Base-by-base conservation (phyloP, 1,140 invertebrate genomes). In the Cotesia glomerata region DNA sequence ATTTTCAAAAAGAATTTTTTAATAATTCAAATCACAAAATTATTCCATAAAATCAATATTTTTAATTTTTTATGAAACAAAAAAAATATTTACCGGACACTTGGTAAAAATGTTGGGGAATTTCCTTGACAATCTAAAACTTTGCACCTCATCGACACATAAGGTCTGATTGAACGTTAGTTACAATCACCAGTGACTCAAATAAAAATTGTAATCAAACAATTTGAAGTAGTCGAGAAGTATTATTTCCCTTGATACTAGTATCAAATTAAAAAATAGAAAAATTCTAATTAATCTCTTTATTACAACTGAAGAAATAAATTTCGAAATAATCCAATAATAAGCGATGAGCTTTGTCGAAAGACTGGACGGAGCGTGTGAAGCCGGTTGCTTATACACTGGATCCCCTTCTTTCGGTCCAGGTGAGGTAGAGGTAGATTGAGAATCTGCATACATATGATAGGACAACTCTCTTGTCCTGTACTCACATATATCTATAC, bases 141-240 rank as follows among this genome's bases (percentile, higher is more conserved):
- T 73, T 86, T 86, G 82, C 84, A 82, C 83, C 82, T 86, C 86
- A 87, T 86, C 66, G 86, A 85, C 84, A 86, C 85, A 87, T 86
- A 84, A 71, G 72, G 71, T 72, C 71, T 73, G 18, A n/a, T 36
- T 11, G 75, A 71, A 62, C 62, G 52, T 62, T 61, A 62, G 61
- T 63, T 45, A 75, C 71, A 78, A 74, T 56, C 26, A 62, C 39
- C 14, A 62, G 16, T 8, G 18, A 18, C n/a, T 11, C 7, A 11
- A 11, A 36, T 11, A 36, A 62, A 62, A n/a, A 62, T 62, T 36
- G 7, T 35, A 71, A 49, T 34, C 51, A 14, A 56, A 56, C 13
- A 56, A 56, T 5, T 18, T 45, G 3, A 45, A 45, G 11, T 9
- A 7, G 1, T 39, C 2, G 7, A 45, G 11, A 9, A 7, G 7